Evolutionary conservation across 2,888 invertebrate species (phyloP).

Genomic region (Noctua fimbriata): DNA sequence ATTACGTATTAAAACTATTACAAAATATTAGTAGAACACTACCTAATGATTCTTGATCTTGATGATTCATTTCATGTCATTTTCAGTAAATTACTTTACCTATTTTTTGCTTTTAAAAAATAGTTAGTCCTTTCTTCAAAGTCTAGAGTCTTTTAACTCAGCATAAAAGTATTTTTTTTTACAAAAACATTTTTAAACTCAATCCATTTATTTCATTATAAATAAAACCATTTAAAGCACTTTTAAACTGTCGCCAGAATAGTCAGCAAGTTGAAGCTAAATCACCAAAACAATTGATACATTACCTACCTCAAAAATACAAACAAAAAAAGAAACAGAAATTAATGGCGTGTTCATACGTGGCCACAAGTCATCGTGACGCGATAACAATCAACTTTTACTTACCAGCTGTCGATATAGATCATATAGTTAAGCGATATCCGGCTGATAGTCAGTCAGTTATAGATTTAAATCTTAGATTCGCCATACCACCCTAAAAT

Average conservation of each 20-base stretch:
- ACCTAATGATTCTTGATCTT: too few species aligned
- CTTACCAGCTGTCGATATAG: constrained; percentile 66
- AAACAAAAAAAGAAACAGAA: constrained; percentile 36
- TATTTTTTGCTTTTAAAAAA: background rate
- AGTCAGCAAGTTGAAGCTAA: background rate
- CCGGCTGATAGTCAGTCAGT: constrained; percentile 38
- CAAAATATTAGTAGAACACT: background rate
- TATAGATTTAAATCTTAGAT: background rate
- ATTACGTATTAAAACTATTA: background rate
- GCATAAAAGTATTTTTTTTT: background rate
- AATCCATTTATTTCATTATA: background rate
- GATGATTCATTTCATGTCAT: background rate
- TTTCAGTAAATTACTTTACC: background rate
- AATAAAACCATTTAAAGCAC: background rate
- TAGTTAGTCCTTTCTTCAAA: background rate
- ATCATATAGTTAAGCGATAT: constrained; percentile 60
- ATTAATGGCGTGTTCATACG: constrained; percentile 63
- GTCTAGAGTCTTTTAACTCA: background rate
- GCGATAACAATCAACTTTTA: constrained; percentile 70
- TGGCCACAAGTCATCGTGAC: constrained; percentile 62
- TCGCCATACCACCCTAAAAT: background rate
- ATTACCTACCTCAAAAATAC: constrained; percentile 27
- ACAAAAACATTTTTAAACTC: background rate
- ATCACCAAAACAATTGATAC: constrained; percentile 4
- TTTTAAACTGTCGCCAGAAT: background rate